Base-by-base conservation (phyloP, 2,888 invertebrate species). In the Himalopsyche tibetana region DNA sequence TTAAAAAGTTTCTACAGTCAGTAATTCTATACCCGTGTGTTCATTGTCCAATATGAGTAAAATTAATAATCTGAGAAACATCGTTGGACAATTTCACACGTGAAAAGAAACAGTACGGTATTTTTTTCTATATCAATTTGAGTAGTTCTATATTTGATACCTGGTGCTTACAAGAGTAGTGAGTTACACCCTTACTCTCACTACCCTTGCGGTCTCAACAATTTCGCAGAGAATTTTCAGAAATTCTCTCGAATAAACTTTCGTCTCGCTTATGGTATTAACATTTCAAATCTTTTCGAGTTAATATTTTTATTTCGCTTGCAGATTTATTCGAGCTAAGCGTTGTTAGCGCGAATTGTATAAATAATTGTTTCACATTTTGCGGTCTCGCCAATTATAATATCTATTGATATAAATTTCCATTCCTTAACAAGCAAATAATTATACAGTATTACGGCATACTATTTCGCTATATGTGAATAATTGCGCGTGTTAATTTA, bases 281-380 rank as follows among this genome's bases (percentile, higher is more conserved):
- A 63, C 63, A 28, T 63, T 63, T 63, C 9, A 28, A 63, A 63
- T 63, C 63, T 63, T 63, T 63, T 63, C 63, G 63, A 63, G 63
- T 63, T 63, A 63, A 63, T 63, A 63, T 63, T 63, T 63, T 63
- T 63, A 63, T 63, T 63, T 63, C 63, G 19, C 9, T 63, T 4
- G 19, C 11, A 28, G 63, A 63, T 28, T 63, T 63, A 19, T 63
- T 63, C 19, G 63, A n/a, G 63, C 28, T 19, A 19, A 63, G 19
- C 63, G 63, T 11, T 19, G 63, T 63, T 63, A 63, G 19, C 63
- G 63, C 8, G 63, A 63, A 63, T 63, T 28, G 63, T 63, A 19
- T 63, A 63, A 63, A 19, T 63, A 63, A 63, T 19, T 63, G 63
- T 19, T 28, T 63, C 63, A 28, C n/a, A 63, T 63, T 63, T 51